Base-by-base conservation (phyloP, 2,797 vertebrate species). In the Clangula hyemalis region DNA sequence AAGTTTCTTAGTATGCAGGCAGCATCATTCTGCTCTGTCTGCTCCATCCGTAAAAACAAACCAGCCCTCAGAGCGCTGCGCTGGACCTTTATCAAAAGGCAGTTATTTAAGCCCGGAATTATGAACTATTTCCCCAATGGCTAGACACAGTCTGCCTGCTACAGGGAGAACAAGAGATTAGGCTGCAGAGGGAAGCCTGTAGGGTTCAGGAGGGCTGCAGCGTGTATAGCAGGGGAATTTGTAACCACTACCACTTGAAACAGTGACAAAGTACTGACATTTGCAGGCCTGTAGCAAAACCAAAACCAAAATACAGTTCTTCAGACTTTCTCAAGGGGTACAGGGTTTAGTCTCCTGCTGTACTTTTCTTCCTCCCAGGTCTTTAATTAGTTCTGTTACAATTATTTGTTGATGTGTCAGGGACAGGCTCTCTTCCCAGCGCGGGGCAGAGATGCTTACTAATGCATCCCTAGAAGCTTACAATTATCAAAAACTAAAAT, bases 21-120 rank as follows among this genome's bases (percentile, higher is more conserved):
- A 94, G 34, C 95, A 96, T 95, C 95, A 60, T 58, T 89, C 93
- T 93, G 93, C 93, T 92, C 85, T 89, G 86, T 92, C 95, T 95
- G 89, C 82, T 81, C 76, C 69, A 38, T 83, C 94, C 90, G 1
- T 24, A 65, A 57, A 87, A 94, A 95, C 94, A 97, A 94, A 96
- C 54, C 89, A 51, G 75, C 90, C 78, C 92, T 95, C 80, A 90
- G 90, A 95, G 86, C 72, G 0, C 77, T 75, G 11, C 2, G 90
- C 25, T 95, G 96, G 96, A 94, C 38, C 71, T 95, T 82, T 95
- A 70, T 89, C 96, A 95, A 97, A 94, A 95, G 68, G 12, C 92
- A 76, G 56, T 92, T 87, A 62, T 95, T 95, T 85, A 68, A 90
- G 77, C 16, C 7, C 16, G 90, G 94, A 95, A 92, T 96, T 73